Evolutionary conservation across 1,140 invertebrate species (phyloP), one percentile per base, ranked within the genome.

Genomic region (Pristionchus pacificus): DNA sequence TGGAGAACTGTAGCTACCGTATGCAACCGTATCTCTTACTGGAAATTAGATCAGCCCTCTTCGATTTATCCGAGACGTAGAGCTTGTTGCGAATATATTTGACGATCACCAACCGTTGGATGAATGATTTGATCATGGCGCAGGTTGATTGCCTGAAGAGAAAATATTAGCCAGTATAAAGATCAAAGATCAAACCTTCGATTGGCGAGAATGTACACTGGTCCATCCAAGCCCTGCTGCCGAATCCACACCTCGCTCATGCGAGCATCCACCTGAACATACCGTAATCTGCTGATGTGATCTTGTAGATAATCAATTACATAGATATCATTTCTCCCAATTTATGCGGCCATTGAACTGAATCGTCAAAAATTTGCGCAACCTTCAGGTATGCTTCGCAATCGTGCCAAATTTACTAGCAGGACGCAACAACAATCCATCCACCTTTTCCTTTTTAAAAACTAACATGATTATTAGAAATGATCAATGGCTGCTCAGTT

Each of bases 31-130:
- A 75, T 19, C 62, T 64, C 73, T 79, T 68, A 78, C 77, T 69
- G 27, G 79, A 80, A 29, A 80, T 57, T 25, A 83, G 78, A 61
- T 80, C 79, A 0, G 79, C 79, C 30, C 77, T 33, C 74, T 80
- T 80, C n/a, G 80, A 75, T 29, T 71, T 64, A 68, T 80, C 79
- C n/a, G 82, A 70, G 57, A 78, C 66, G 65, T 80, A 72, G 27
- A 81, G 57, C 25, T 79, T 61, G 30, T 49, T 71, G 29, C 69
- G 55, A 25, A 80, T 61, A 67, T 71, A 74, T 65, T 71, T 68
- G 31, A 70, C 66, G 24, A 71, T 24, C 25, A 65, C 64, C 28
- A 74, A n/a, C 24, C 58, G 28, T 55, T 64, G 33, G n/a, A 77
- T 15, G 25, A 62, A 63, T 10, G n/a, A n/a, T n/a, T n/a, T n/a